Base-by-base conservation (phyloP, 2,888 invertebrate genomes). In the Erebia palarica region DNA sequence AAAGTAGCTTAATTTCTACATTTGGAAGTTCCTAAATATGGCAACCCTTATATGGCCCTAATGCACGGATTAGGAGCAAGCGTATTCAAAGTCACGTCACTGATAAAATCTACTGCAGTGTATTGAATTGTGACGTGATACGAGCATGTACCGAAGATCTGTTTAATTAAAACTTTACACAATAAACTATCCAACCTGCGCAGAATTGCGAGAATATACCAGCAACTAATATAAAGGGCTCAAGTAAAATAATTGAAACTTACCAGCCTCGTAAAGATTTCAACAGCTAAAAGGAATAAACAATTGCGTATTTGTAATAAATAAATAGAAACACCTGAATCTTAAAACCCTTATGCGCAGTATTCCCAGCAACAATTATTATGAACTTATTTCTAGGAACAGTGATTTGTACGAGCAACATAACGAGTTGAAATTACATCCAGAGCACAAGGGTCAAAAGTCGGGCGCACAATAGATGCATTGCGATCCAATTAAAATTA, bases 401-500 rank as follows among this genome's bases (percentile, higher is more conserved):
- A 64, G 61, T 73, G 71, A 73, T 73, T 73, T 74, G 74, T 71
- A 66, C 73, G 74, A 71, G 73, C 72, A 74, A 69, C 69, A 74
- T 72, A 72, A 74, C 76, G 65, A 78, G 78, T 75, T 78, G 77
- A 78, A 78, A 79, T 78, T 75, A 78, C 74, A 82, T 82, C 83
- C 82, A 82, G 81, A 81, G 84, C 81, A 81, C 79, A 80, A 81
- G 82, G 86, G 86, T 86, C 86, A 86, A 84, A 87, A 83, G 85
- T 81, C 79, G 77, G 75, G 78, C 78, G 76, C 76, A 81, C 81
- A 82, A 82, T 81, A 82, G 82, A 82, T 82, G 80, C 79, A 82
- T 81, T 82, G 80, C 82, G 78, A 80, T 81, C 90, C 91, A 91
- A 91, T 91, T 91, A 91, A 91, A 91, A 91, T 91, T 91, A 91